These are phyloP conservation scores for Microcebus jonahi DNA, from an alignment of 2,113 vertebrate genomes.

Conservation along the genomic window DNA sequence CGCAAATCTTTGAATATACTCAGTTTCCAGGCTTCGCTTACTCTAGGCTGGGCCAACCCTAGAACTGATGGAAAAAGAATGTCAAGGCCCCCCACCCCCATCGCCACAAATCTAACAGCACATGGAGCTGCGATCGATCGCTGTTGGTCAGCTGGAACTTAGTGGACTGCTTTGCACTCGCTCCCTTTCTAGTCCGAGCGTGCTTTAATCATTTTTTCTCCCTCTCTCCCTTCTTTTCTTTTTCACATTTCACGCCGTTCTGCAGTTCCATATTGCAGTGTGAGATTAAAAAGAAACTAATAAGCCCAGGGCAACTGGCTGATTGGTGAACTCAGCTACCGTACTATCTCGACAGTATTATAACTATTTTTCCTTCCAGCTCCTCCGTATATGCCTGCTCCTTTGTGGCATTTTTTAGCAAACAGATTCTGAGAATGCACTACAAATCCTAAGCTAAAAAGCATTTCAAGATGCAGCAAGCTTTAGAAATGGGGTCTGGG, in stretches of 20 bases:
- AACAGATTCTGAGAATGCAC: constrained; percentile 36
- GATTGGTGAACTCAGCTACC: constrained; percentile 42
- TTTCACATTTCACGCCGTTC: constrained; percentile 19
- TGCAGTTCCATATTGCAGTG: constrained; percentile 20
- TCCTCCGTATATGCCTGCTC: background rate
- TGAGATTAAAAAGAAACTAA: constrained; percentile 66
- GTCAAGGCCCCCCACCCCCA: background rate
- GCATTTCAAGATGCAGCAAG: constrained; percentile 36
- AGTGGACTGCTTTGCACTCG: background rate
- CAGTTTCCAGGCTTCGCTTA: background rate
- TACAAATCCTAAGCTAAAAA: constrained; percentile 2
- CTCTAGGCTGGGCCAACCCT: background rate
- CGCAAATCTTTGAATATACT: background rate
- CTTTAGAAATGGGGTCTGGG: constrained; percentile 19
- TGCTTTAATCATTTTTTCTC: background rate
- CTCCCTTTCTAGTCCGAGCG: background rate
- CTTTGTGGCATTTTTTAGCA: constrained; percentile 28
- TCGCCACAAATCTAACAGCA: background rate
- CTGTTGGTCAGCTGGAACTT: background rate
- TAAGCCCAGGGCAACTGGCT: constrained; percentile 56
- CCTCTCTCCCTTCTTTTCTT: background rate
- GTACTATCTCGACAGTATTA: background rate
- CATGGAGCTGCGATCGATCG: background rate
- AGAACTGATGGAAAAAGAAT: background rate
- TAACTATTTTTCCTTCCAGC: constrained; percentile 42